Evolutionary conservation across 2,797 vertebrate species (phyloP).

Genomic region (Phataginus tricuspis): DNA sequence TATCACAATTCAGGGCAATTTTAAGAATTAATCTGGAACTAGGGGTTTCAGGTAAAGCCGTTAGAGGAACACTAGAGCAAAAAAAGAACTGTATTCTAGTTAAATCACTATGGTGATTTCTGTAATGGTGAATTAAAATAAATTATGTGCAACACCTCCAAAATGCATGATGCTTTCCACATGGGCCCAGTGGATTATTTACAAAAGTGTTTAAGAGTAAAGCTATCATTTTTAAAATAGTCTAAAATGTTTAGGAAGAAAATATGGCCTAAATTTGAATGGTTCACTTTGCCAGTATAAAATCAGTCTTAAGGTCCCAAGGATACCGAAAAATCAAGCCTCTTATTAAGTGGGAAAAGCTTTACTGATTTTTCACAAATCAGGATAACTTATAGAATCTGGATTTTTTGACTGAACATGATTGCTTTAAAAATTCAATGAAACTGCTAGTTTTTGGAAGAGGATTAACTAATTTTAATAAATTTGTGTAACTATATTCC

Average conservation of each 20-base stretch:
- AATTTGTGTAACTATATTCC: not conserved
- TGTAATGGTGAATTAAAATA: not conserved
- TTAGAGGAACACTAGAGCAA: not conserved
- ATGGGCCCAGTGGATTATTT: not conserved
- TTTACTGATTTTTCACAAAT: conserved; percentile 39
- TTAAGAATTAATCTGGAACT: not conserved
- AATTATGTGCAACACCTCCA: not conserved
- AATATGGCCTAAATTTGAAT: not conserved
- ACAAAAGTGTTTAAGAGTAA: not conserved
- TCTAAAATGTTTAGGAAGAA: conserved; percentile 25
- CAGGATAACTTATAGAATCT: not conserved
- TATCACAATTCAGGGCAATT: not conserved
- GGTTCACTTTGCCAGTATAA: not conserved
- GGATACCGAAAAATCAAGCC: not conserved
- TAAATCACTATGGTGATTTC: not conserved
- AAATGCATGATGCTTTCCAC: not conserved
- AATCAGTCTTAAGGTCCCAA: not conserved
- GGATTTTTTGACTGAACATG: conserved; percentile 42
- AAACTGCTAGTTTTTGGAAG: not conserved
- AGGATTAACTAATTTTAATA: not conserved
- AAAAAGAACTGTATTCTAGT: not conserved
- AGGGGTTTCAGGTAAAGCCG: not conserved
- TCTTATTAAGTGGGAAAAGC: not conserved
- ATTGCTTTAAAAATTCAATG: not conserved
- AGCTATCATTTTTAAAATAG: conserved; percentile 17